Base-by-base conservation (phyloP, 2,888 invertebrate genomes). In the Cyaniris semiargus region DNA sequence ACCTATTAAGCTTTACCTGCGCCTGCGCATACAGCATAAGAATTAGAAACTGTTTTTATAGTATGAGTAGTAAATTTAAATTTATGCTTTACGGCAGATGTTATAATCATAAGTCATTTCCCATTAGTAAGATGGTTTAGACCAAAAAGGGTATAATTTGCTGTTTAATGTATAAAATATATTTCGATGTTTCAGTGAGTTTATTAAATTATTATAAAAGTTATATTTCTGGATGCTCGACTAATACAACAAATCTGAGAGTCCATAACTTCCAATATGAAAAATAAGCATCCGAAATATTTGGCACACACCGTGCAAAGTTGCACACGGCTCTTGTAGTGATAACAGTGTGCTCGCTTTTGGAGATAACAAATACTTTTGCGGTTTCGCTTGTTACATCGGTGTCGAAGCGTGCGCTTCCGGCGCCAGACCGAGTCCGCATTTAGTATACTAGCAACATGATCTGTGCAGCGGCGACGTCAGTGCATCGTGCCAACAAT, bases 381-480 rank as follows among this genome's bases (percentile, higher is more conserved):
- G 66, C 66, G 66, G 66, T 66, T 66, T 27, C 27, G 27, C 27
- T 66, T 66, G 15, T 66, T 66, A 31, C 27, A 66, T 27, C 15
- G 6, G 15, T 66, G 66, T 66, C 66, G 15, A 66, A 27, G 66
- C 66, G 27, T 89, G 90, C 90, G 89, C 90, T 90, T 91, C 85
- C 89, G 90, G 86, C 85, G 87, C 84, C 85, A 86, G 85, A 86
- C 83, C 84, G 86, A 82, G 86, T 88, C 89, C 89, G 85, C 86
- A 88, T 92, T 90, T 93, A 93, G 92, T 86, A 84, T 70, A 58
- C 58, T 48, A 44, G 91, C 89, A 92, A 92, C 89, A 88, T 88
- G 91, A 92, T 91, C 82, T 83, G 81, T 82, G 85, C 83, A 82
- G 83, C 83, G 83, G 81, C 80, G 84, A 80, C 85, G 85, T 79